Evolutionary conservation across 2,797 vertebrate genomes (phyloP).

Genomic region (Vultur gryphus): DNA sequence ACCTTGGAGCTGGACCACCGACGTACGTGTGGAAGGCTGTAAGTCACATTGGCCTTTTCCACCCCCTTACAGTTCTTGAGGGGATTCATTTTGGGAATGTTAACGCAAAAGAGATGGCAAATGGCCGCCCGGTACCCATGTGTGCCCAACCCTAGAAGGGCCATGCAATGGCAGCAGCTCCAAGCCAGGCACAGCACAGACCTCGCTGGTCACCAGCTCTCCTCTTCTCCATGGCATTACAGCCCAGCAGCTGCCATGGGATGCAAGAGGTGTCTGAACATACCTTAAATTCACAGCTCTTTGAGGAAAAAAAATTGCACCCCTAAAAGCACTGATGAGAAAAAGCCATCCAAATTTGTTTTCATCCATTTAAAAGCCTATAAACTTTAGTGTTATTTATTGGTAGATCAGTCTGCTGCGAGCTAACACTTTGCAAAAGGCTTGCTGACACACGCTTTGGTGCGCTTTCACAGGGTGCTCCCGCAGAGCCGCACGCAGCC

Average conservation of each 20-base stretch:
- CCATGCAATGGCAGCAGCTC: background rate
- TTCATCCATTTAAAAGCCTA: background rate
- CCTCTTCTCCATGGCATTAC: background rate
- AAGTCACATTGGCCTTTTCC: background rate
- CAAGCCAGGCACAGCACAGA: background rate
- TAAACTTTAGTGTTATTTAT: background rate
- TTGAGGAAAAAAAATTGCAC: background rate
- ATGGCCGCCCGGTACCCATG: accelerated
- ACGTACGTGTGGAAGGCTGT: accelerated
- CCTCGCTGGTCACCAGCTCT: background rate
- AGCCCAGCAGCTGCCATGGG: background rate
- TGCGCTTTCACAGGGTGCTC: accelerated
- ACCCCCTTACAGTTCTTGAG: background rate
- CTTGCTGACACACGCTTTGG: accelerated
- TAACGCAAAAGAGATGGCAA: background rate
- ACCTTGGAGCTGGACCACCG: background rate
- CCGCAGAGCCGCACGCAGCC: background rate
- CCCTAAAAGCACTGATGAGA: background rate
- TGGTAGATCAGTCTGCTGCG: background rate
- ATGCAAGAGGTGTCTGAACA: background rate
- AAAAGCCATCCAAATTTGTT: background rate
- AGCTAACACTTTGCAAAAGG: background rate
- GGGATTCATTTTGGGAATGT: background rate
- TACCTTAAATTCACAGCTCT: background rate
- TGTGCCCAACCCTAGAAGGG: accelerated